Conservation (phyloP, 2,113 vertebrate species). For the Galemys pyrenaicus region DNA sequence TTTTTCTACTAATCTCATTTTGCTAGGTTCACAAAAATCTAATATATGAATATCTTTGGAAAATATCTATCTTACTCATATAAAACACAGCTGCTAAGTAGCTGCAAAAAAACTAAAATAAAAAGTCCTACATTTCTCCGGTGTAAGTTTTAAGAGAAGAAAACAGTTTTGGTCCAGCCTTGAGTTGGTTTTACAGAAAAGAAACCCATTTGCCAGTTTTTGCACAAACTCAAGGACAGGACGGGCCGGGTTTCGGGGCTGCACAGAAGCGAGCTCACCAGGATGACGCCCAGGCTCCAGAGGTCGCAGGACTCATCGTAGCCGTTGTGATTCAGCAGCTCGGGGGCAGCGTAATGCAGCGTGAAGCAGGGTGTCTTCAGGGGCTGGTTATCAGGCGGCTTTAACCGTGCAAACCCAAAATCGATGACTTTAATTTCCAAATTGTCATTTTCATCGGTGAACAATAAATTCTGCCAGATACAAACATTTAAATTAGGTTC, state of each 20-base stretch:
- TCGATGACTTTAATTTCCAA: constrained; percentile 99
- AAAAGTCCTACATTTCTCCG: background rate
- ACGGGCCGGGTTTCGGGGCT: too few species aligned
- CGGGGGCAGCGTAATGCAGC: constrained; percentile 96
- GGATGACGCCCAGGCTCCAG: constrained; percentile 98
- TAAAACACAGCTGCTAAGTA: constrained; percentile 1
- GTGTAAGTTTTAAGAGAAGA: background rate
- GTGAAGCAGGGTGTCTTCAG: constrained; percentile 99
- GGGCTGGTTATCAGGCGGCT: constrained; percentile 97
- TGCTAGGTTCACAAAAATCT: background rate
- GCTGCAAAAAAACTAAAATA: constrained; percentile 37
- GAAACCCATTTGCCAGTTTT: background rate
- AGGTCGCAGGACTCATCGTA: constrained; percentile 99
- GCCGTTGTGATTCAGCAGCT: constrained; percentile 95
- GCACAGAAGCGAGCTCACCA: constrained; percentile 88
- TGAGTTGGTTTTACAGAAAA: background rate
- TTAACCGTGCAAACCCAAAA: constrained; percentile 97
- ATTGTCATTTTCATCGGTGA: constrained; percentile 96
- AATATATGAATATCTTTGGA: background rate
- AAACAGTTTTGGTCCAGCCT: background rate
- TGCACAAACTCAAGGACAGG: background rate
- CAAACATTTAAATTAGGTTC: background rate
- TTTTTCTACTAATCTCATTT: constrained; percentile 12
- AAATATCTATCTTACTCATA: background rate
- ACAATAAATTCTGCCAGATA: constrained; percentile 93